Conservation (phyloP, 2,888 invertebrate genomes). For the Hemithea aestivaria region DNA sequence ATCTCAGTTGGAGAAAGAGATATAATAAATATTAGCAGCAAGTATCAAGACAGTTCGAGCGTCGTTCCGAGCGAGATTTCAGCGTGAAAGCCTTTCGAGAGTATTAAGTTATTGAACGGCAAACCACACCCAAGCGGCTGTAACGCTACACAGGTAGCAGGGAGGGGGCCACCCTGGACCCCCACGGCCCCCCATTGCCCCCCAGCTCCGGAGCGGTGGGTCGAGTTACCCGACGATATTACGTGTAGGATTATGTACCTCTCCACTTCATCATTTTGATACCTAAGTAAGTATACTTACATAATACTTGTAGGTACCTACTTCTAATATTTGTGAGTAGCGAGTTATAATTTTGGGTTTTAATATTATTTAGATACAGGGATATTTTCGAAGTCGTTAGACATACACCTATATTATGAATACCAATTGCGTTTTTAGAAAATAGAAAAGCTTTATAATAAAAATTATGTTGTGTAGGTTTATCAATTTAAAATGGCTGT, state of each 20-base stretch:
- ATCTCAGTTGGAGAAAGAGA: too few species aligned
- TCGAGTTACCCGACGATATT: conserved; percentile 48
- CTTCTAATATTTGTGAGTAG: too few species aligned
- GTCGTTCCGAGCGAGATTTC: conserved; percentile 66
- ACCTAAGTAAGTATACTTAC: not conserved
- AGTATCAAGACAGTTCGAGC: conserved; percentile 46
- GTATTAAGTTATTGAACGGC: conserved; percentile 80
- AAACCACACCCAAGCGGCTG: conserved; percentile 77
- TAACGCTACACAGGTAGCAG: conserved; percentile 64
- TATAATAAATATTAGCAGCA: conserved; percentile 17
- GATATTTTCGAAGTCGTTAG: too few species aligned
- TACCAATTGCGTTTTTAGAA: too few species aligned
- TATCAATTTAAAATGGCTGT: too few species aligned
- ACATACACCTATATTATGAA: too few species aligned
- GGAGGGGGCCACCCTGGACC: conserved; percentile 18
- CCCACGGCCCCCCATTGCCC: conserved; percentile 20
- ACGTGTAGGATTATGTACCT: conserved; percentile 47
- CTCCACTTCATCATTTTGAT: not conserved
- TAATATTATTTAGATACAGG: too few species aligned
- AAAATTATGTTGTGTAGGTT: too few species aligned
- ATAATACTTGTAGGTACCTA: too few species aligned
- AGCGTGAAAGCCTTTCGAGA: conserved; percentile 77
- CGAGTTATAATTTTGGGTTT: too few species aligned
- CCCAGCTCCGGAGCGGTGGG: conserved; percentile 31
- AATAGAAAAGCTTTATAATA: too few species aligned